Base-by-base conservation (phyloP, 2,797 vertebrate genomes). In the Pangasius djambal region DNA sequence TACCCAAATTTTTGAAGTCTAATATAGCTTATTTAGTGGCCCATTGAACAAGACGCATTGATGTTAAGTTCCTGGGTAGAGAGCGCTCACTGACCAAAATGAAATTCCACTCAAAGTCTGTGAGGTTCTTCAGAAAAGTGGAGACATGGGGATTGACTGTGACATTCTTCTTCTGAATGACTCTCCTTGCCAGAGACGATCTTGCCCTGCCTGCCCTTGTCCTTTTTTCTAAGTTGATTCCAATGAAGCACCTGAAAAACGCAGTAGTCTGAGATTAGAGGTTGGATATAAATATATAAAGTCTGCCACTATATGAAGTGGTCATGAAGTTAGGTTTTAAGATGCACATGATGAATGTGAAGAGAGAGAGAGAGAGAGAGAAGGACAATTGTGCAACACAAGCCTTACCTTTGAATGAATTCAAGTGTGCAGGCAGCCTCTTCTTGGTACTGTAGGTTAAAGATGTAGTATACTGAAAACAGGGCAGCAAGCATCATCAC, bases 31-130 rank as follows among this genome's bases (percentile, higher is more conserved):
- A 20, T 22, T 2, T 25, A 22, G 7, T 25, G 20, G 55, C 13
- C 13, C 44, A 48, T 48, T 48, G 44, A 48, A 55, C 52, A 55
- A 55, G 15, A 55, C 15, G 52, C 52, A 16, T 55, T 55, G 52
- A 55, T 55, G 3, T 16, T 13, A 55, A 55, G 52, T 55, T 0
- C 59, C 6, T 5, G 59, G 20, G 59, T 22, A 31, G 65, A 34
- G 34, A 72, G 34, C 69, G 2, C 69, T 40, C 69, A 72, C 6
- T 72, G 31, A 72, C 6, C 7, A 8, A 48, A 4, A 20, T 72
- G 16, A 72, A 72, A 72, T 72, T 72, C 75, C 28, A 78, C 40
- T 78, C 40, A 79, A 78, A n/a, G 75, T 52, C 75, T n/a, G 52
- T n/a, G 16, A 78, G 25, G 44, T 52, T 78, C 75, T 8, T 78